Percentiles rank a stretch among this genome's conserved stretches.
Evolutionary conservation across 2,113 vertebrate species (phyloP).

Genomic region (Penelope pileata): DNA sequence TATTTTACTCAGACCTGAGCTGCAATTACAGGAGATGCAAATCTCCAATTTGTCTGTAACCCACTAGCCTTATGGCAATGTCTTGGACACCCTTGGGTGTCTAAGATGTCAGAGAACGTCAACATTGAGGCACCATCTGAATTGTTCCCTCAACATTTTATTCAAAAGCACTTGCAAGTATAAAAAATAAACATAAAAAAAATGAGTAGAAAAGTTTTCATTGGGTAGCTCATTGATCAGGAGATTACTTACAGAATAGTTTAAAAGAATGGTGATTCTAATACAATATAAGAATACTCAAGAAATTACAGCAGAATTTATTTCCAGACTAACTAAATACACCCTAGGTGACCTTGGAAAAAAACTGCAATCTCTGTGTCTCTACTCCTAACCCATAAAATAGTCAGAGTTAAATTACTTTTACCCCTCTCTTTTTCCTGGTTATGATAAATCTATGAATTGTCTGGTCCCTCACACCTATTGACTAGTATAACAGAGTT

Average conservation of each 20-base stretch:
- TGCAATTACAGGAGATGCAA: neutral
- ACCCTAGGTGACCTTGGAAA: neutral
- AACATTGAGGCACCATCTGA: neutral
- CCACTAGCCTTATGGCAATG: neutral
- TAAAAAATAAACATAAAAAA: neutral
- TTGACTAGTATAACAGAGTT: neutral
- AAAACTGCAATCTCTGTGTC: fast-evolving
- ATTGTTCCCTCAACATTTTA: neutral
- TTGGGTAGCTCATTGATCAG: neutral
- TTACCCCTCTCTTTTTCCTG: neutral
- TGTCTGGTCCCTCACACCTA: neutral
- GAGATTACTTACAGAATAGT: neutral
- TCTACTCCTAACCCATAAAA: neutral
- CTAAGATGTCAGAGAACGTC: neutral
- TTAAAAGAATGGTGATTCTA: neutral
- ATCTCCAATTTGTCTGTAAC: neutral
- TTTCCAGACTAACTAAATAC: neutral
- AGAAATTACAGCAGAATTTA: neutral
- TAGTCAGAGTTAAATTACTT: neutral
- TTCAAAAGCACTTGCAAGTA: neutral
- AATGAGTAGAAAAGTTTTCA: neutral
- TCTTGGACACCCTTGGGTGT: neutral
- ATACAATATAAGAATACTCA: neutral
- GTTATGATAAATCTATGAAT: neutral
- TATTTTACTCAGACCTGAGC: neutral